phyloP scores from a whole-genome alignment of 2,113 vertebrate species.

The Hylia prasina region DNA sequence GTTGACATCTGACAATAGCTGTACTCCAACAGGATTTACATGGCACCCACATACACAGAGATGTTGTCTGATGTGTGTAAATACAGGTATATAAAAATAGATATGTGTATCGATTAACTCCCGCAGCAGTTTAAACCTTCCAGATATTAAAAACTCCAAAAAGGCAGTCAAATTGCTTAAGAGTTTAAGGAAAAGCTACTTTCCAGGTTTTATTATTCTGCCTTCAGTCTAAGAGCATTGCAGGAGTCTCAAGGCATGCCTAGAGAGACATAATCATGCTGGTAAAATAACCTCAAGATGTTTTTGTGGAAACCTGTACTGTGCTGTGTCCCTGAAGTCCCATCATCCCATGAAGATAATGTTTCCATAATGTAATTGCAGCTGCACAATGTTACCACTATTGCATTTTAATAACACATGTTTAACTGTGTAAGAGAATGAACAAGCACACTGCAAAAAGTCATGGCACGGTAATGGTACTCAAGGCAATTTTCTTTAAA shows the following conservation, averaged over 20 bases:
- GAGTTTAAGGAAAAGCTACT: not conserved
- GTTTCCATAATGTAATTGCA: slow-evolving; percentile 22
- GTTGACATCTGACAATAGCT: not conserved
- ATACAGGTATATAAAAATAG: not conserved
- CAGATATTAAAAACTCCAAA: not conserved
- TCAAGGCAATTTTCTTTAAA: not conserved
- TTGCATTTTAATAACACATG: not conserved
- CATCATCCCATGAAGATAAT: not conserved
- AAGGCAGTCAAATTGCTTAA: not conserved
- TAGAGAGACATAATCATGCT: not conserved
- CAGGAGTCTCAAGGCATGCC: not conserved
- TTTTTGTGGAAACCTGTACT: not conserved
- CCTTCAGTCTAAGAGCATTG: not conserved
- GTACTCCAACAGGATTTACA: not conserved
- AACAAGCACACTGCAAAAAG: not conserved
- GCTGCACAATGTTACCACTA: not conserved
- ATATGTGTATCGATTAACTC: not conserved
- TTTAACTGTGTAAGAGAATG: not conserved
- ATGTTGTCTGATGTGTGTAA: not conserved
- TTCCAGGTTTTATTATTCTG: not conserved
- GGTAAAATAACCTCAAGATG: not conserved
- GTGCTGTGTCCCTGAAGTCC: not conserved
- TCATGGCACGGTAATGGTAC: fast-evolving
- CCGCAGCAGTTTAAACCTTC: not conserved
- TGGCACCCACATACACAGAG: not conserved